Evolutionary conservation across 1,140 invertebrate genomes (phyloP).

Genomic region (Pachypsylla venusta): DNA sequence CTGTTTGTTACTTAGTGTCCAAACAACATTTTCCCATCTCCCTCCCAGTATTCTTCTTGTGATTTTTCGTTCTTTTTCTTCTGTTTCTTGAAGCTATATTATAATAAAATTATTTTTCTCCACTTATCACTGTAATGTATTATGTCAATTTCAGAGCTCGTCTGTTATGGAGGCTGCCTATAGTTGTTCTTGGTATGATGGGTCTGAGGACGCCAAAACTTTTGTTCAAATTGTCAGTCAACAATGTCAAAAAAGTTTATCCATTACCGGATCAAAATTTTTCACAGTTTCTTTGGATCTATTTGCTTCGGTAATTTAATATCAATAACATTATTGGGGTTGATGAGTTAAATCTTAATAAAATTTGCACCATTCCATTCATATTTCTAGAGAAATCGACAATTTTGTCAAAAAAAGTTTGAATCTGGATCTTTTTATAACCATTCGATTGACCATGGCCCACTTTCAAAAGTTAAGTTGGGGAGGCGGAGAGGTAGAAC

Average conservation of each 20-base stretch:
- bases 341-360: background rate
- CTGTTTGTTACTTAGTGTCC: too few species aligned
- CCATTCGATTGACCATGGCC: background rate
- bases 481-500: too few species aligned
- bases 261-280: constrained; percentile 71
- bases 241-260: constrained; percentile 72
- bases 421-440: background rate
- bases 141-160: constrained; percentile 62
- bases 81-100: background rate
- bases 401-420: background rate
- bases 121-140: too few species aligned
- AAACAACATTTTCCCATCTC: too few species aligned
- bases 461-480: too few species aligned
- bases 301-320: constrained; percentile 57
- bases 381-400: too few species aligned
- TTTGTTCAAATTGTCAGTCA: constrained; percentile 82
- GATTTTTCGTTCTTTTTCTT: constrained; percentile 5
- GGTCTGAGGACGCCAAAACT: constrained; percentile 71
- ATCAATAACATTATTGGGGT: background rate
- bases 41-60: too few species aligned
- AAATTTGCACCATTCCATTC: too few species aligned
- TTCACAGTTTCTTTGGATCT: constrained; percentile 72
- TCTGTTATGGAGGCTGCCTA: constrained; percentile 79
- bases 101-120: background rate
- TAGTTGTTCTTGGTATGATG: constrained; percentile 74